These are phyloP conservation scores for Hylaeus volcanicus DNA, from an alignment of 1,140 invertebrate species.

Conservation along the genomic window DNA sequence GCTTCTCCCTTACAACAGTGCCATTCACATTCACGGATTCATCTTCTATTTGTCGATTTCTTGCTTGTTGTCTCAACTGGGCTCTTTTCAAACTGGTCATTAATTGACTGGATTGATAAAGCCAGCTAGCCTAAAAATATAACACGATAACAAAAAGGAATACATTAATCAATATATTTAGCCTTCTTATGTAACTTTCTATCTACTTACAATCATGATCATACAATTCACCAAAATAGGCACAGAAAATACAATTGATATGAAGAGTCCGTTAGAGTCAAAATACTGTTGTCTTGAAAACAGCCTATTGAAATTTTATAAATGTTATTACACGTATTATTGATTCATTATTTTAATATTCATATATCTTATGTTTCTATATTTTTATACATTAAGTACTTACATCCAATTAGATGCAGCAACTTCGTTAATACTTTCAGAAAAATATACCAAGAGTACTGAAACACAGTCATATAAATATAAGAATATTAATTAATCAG, in stretches of 20 bases:
- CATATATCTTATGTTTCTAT: neutral
- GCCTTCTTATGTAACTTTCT: neutral
- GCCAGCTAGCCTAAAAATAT: constrained; percentile 87
- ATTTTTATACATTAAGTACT: constrained; percentile 56
- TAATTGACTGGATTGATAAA: constrained; percentile 91
- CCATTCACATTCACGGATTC: constrained; percentile 43
- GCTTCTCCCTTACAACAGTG: constrained; percentile 29
- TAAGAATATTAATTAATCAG: constrained; percentile 4
- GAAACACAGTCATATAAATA: constrained; percentile 72
- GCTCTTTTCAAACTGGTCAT: constrained; percentile 91
- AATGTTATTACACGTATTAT: neutral
- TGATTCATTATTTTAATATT: neutral
- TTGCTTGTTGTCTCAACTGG: constrained; percentile 84
- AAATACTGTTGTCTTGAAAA: constrained; percentile 96
- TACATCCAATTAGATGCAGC: constrained; percentile 91
- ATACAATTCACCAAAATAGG: constrained; percentile 95
- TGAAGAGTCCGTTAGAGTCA: constrained; percentile 94
- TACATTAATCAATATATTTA: neutral
- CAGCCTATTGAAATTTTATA: constrained; percentile 78
- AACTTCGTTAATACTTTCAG: constrained; percentile 92
- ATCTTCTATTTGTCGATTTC: constrained; percentile 65
- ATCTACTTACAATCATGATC: constrained; percentile 92
- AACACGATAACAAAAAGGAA: neutral
- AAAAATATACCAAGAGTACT: constrained; percentile 93
- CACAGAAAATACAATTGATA: constrained; percentile 94